Percentiles rank a stretch among this genome's conserved stretches.
Conservation (phyloP, 2,888 invertebrate genomes). For the Habrosyne pyritoides region DNA sequence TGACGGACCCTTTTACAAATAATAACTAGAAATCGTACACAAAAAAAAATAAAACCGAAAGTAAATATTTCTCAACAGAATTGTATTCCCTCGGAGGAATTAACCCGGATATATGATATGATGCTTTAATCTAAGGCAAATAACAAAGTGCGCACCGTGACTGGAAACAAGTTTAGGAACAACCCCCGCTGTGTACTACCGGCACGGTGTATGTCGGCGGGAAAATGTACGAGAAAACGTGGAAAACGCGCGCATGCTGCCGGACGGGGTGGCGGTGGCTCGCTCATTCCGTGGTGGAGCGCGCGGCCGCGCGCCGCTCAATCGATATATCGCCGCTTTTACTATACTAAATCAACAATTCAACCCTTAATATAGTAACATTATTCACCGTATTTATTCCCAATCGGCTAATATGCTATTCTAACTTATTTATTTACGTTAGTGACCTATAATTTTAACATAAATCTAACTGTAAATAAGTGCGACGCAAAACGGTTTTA, state of each 20-base stretch:
- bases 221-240: slow-evolving; percentile 74
- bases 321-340: slow-evolving; percentile 63
- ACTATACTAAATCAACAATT: slow-evolving; percentile 40
- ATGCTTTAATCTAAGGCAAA: slow-evolving; percentile 30
- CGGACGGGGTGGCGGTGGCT: slow-evolving; percentile 43
- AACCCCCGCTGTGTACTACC: slow-evolving; percentile 28
- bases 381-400: neutral
- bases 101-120: slow-evolving; percentile 6
- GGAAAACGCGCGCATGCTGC: slow-evolving; percentile 75
- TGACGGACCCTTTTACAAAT: too few species aligned
- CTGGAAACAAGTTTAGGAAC: slow-evolving; percentile 40
- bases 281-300: slow-evolving; percentile 67
- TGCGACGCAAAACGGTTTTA: slow-evolving; percentile 64
- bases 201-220: slow-evolving; percentile 48
- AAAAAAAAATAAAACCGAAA: too few species aligned
- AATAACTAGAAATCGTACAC: too few species aligned
- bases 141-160: slow-evolving; percentile 45
- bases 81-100: too few species aligned
- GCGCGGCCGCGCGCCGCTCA: slow-evolving; percentile 75
- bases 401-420: neutral
- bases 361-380: slow-evolving; percentile 32
- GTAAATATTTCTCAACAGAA: too few species aligned
- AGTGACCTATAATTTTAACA: slow-evolving; percentile 25
- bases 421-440: slow-evolving; percentile 4
- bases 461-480: slow-evolving; percentile 38